Evolutionary conservation across 2,113 vertebrate genomes (phyloP), one percentile per base, ranked within the genome.

Genomic region (Raphicerus campestris): DNA sequence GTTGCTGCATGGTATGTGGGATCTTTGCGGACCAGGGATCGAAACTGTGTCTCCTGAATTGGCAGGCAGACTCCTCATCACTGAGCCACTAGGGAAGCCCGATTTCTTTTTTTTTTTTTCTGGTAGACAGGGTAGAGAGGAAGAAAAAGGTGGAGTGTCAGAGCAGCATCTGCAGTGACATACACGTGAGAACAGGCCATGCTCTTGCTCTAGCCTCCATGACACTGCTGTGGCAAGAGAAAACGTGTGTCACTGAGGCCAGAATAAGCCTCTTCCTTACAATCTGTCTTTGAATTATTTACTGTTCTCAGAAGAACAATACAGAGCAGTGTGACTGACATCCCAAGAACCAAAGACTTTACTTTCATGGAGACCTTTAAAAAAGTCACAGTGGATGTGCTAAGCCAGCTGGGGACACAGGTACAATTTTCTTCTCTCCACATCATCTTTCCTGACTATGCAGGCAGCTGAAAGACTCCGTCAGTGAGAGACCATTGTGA

Each of bases 201-300:
- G 10, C 10, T 77, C 30, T 26, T 45, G 16, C 39, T 60, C 56
- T 42, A 45, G 14, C 39, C 78, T 88, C 35, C 47, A 0, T n/a
- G 30, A 80, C 90, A 51, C 4, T 5, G 77, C 56, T 77, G 22
- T 14, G 1, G 53, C 1, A 14, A 77, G 81, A 86, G 22, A 83
- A 73, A 93, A 49, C 58, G 39, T n/a, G 55, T 84, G 2, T 63
- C 58, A 47, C 5, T 13, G 30, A 5, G 8, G 28, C 16, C 60
- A 93, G 77, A 78, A 86, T 66, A 86, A 93, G 47, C 19, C 45
- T 82, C 73, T 32, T 82, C 45, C 58, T 94, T 95, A 83, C n/a
- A 30, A 22, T 82, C 39, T 92, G 11, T 75, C 45, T 93, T 70
- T 93, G 81, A 95, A 91, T 96, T 89, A 95, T 91, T 95, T 96